phyloP scores from a whole-genome alignment of 2,797 vertebrate species.

The Sebastes matsubarae region DNA sequence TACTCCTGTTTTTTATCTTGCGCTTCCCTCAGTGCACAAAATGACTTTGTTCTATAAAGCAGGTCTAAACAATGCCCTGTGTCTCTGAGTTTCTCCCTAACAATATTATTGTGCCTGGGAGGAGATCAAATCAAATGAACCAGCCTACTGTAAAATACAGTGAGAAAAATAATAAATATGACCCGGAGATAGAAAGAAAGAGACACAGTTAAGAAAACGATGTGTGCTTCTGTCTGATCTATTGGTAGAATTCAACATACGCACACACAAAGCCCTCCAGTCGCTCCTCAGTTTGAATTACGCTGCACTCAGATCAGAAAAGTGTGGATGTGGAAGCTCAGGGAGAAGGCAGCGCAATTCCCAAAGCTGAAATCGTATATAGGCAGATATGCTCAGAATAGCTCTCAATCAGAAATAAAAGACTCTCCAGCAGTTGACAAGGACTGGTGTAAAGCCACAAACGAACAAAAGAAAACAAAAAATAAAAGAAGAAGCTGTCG shows the following conservation, averaged over 20 bases:
- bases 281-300: conserved; percentile 55
- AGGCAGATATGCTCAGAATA: conserved; percentile 52
- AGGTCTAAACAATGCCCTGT: not conserved
- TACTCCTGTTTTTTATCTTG: not conserved
- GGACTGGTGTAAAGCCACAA: conserved; percentile 1
- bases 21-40: not conserved
- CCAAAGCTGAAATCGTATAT: conserved; percentile 37
- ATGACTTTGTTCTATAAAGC: not conserved
- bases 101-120: conserved; percentile 13
- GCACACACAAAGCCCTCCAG: conserved; percentile 12
- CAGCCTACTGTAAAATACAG: conserved; percentile 24
- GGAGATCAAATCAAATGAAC: conserved; percentile 24
- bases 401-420: conserved; percentile 42
- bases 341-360: conserved; percentile 36
- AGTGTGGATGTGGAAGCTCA: conserved; percentile 32
- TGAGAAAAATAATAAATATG: conserved; percentile 23
- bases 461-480: not conserved
- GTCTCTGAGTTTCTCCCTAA: not conserved
- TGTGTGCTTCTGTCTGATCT: conserved; percentile 9
- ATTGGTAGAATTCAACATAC: conserved; percentile 1
- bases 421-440: not conserved
- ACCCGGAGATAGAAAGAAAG: conserved; percentile 2
- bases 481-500: not conserved
- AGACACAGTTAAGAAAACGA: conserved; percentile 16
- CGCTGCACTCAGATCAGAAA: conserved; percentile 40